These are phyloP conservation scores for Diplosoma virens DNA, from an alignment of 23 tunicate species.

Conservation along the genomic window DNA sequence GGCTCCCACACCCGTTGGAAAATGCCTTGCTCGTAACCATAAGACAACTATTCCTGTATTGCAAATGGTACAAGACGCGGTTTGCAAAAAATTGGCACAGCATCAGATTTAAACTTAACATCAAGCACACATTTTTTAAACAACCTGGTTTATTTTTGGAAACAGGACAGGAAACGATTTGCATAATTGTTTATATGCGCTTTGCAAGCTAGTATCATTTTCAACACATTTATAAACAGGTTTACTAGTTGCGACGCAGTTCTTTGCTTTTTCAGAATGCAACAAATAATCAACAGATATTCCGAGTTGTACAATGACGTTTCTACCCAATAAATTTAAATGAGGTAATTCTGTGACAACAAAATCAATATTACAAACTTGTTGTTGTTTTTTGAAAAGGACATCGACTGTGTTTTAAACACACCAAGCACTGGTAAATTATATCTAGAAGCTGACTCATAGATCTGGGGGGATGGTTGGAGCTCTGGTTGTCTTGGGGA, in stretches of 20 bases:
- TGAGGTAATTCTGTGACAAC: conserved; percentile 15
- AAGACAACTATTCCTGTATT: conserved; percentile 19
- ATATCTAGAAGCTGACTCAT: conserved; percentile 25
- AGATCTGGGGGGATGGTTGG: neutral
- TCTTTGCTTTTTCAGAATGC: neutral
- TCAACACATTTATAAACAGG: conserved; percentile 3
- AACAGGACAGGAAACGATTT: conserved; percentile 14
- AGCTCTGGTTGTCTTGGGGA: conserved; percentile 12
- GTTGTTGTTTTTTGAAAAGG: neutral
- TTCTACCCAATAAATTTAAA: conserved; percentile 28
- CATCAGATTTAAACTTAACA: conserved; percentile 15
- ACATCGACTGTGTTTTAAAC: neutral
- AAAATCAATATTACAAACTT: conserved; percentile 11
- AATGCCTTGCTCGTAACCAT: conserved; percentile 26
- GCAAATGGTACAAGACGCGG: conserved; percentile 41
- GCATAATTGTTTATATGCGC: conserved; percentile 20
- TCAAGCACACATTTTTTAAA: conserved; percentile 31
- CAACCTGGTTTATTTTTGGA: too few relatives aligned
- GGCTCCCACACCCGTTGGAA: conserved; percentile 27
- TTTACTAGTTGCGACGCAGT: neutral
- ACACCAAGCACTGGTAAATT: conserved; percentile 16
- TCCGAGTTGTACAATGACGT: conserved; percentile 3
- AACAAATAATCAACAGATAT: conserved; percentile 25
- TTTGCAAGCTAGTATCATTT: conserved; percentile 5
- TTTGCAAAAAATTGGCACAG: conserved; percentile 27